These are phyloP conservation scores for Hipparchia sbordonii DNA, from an alignment of 2,888 invertebrate species.

Conservation along the genomic window DNA sequence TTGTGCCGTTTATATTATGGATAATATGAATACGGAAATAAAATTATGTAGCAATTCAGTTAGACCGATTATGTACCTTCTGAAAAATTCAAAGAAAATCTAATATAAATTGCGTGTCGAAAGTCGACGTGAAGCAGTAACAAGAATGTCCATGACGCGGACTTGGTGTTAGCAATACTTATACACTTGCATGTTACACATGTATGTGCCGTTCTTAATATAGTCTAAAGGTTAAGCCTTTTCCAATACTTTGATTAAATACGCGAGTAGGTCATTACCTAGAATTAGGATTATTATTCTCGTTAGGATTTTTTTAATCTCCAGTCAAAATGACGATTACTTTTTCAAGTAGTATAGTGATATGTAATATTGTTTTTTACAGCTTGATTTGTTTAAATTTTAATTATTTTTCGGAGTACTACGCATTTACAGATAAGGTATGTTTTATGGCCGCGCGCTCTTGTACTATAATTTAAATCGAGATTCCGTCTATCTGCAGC, in stretches of 20 bases:
- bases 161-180: slow-evolving; percentile 7
- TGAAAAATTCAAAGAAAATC: neutral
- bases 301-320: no score
- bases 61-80: neutral
- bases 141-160: slow-evolving; percentile 3
- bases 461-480: slow-evolving; percentile 3
- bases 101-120: neutral
- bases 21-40: neutral
- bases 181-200: neutral
- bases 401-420: neutral
- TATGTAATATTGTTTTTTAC: neutral
- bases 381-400: neutral
- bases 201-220: slow-evolving; percentile 5
- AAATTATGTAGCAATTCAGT: neutral
- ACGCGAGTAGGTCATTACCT: neutral
- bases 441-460: neutral
- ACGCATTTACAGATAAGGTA: neutral
- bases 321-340: no score
- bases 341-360: no score
- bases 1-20: neutral
- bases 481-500: slow-evolving; percentile 18
- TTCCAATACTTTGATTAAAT: neutral
- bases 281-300: neutral
- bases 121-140: neutral
- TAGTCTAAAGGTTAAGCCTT: slow-evolving; percentile 9